Evolutionary conservation across 2,888 invertebrate genomes (phyloP).

Genomic region (Gymnoscelis rufifasciata): DNA sequence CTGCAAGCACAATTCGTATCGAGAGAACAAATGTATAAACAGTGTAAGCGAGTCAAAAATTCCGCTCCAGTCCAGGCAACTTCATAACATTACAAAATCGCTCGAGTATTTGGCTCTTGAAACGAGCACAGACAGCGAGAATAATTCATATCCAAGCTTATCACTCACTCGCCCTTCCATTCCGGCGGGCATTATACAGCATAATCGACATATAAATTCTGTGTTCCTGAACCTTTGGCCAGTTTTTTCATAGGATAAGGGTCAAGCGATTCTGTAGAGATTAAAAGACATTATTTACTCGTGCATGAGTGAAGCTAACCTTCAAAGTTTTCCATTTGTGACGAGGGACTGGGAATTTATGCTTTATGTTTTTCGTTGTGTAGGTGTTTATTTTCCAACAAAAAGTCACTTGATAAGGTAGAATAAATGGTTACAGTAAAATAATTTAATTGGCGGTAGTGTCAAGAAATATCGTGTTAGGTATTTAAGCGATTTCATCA

Average conservation of each 20-base stretch:
- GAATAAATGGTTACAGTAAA: too few species aligned
- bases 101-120: conserved; percentile 12
- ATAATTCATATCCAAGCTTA: conserved; percentile 38
- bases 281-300: conserved; percentile 74
- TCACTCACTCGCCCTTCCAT: conserved; percentile 35
- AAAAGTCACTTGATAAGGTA: neutral
- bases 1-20: too few species aligned
- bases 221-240: conserved; percentile 55
- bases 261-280: conserved; percentile 59
- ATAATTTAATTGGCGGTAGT: too few species aligned
- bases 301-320: conserved; percentile 54
- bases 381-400: conserved; percentile 5
- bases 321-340: conserved; percentile 69
- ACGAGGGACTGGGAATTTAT: conserved; percentile 56
- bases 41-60: neutral
- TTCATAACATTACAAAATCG: conserved; percentile 2
- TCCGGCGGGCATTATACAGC: conserved; percentile 45
- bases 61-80: neutral
- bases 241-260: conserved; percentile 61
- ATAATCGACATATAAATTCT: conserved; percentile 67
- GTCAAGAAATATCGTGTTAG: too few species aligned
- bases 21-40: too few species aligned
- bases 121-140: conserved; percentile 25
- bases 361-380: conserved; percentile 43
- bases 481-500: too few species aligned